Base-by-base conservation (phyloP, 2,888 invertebrate species). In the Toxonevra muliebris region DNA sequence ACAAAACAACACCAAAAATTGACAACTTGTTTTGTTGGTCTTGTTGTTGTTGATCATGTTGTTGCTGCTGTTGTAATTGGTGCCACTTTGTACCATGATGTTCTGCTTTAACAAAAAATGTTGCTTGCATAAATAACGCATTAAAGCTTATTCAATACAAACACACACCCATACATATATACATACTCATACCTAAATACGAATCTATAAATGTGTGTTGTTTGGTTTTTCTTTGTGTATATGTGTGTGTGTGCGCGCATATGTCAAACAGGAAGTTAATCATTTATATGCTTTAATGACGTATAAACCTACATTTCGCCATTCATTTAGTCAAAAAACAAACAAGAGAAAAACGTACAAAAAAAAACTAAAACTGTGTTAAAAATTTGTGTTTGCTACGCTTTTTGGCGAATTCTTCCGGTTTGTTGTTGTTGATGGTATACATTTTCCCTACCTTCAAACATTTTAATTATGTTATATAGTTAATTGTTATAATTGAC, bases 181-280 rank as follows among this genome's bases (percentile, higher is more conserved):
- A 52, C 1, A 13, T 54, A 48, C 30, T 17, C 48, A 68, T 15
- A 45, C 52, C 41, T 17, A 12, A 42, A 10, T 20, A 8, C 17
- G 30, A 9, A 5, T 43, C 12, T 20, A 40, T 13, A 54, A 11
- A 15, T 61, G 19, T 15, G 43, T 43, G 19, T 5, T 11, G 15
- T 58, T 58, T 41, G 57, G n/a, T 3, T 15, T 9, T 30, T 30
- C 4, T 41, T 41, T 48, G 17, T 59, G 53, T 41, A 30, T 55
- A 42, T 30, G 20, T 17, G 41, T 48, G 53, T 45, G 61, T 13
- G 48, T 20, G 60, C 43, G 60, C n/a, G 19, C n/a, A 43, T 55
- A 48, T 61, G 61, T 55, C 59, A 60, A 68, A 12, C 68, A 68
- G 68, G 68, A 63, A 68, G 63, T 63, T 54, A 41, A 40, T 40